Evolutionary conservation across 2,888 invertebrate species (phyloP).

Genomic region (Bugula neritina): DNA sequence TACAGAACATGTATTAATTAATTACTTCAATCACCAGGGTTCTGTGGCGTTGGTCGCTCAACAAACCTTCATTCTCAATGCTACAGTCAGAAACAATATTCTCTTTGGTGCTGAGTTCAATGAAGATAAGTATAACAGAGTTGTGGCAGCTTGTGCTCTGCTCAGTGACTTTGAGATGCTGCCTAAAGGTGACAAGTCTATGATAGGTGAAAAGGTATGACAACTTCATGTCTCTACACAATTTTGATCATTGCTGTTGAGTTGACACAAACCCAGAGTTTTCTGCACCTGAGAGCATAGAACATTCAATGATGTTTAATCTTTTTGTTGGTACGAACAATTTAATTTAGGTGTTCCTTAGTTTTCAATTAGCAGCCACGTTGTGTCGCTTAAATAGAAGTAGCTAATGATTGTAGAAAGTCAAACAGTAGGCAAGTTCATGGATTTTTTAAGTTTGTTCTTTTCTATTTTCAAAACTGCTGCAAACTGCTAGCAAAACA

Average conservation of each 20-base stretch:
- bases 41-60: constrained; percentile 29
- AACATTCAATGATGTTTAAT: too few relatives aligned
- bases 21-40: constrained; percentile 25
- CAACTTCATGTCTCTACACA: background rate
- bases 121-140: constrained; percentile 26
- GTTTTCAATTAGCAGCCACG: too few relatives aligned
- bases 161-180: constrained; percentile 30
- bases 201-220: constrained; percentile 35
- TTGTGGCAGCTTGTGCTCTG: constrained; percentile 33
- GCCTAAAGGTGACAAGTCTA: constrained; percentile 33
- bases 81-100: constrained; percentile 29
- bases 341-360: too few relatives aligned
- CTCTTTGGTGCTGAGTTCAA: constrained; percentile 29
- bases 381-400: too few relatives aligned
- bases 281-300: too few relatives aligned
- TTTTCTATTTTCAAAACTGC: too few relatives aligned
- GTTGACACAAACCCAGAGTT: too few relatives aligned
- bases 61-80: constrained; percentile 30
- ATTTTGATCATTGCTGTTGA: too few relatives aligned
- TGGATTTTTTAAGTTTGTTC: background rate
- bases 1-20: background rate
- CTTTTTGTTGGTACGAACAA: too few relatives aligned
- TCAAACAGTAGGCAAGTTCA: too few relatives aligned
- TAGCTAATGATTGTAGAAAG: too few relatives aligned
- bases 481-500: too few relatives aligned